Evolutionary conservation across 2,113 vertebrate species (phyloP).

Genomic region (Copsychus sechellarum): DNA sequence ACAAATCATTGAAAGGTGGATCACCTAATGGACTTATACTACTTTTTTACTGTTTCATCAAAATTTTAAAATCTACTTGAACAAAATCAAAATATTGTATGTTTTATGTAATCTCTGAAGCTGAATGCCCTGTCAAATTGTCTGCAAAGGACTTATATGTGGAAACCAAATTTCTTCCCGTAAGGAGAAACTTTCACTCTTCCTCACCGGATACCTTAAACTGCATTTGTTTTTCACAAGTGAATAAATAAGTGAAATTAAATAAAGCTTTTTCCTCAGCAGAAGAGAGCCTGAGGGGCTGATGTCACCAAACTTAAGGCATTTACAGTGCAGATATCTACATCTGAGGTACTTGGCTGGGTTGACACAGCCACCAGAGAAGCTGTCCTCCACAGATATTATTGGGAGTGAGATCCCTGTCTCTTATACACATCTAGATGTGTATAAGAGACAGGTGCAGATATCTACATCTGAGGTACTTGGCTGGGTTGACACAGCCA

Average conservation of each 20-base stretch:
- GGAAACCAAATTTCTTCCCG: neutral
- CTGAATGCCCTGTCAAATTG: neutral
- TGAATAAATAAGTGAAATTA: neutral
- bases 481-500: neutral
- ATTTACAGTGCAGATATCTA: neutral
- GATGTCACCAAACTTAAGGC: neutral
- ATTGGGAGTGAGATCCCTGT: fast-evolving
- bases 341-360: neutral
- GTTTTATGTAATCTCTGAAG: neutral
- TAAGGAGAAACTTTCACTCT: neutral
- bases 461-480: too few species aligned
- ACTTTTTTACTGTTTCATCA: neutral
- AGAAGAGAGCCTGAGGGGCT: neutral
- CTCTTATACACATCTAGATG: too few species aligned
- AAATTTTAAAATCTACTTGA: neutral
- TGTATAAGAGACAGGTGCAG: too few species aligned
- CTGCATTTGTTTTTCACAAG: neutral
- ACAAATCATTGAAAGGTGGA: neutral
- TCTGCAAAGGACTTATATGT: neutral
- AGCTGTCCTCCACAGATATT: neutral
- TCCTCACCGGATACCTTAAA: neutral
- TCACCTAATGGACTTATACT: neutral
- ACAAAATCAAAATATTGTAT: neutral
- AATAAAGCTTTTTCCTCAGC: neutral
- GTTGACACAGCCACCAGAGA: neutral